Evolutionary conservation across 2,113 vertebrate genomes (phyloP), one percentile per base, ranked within the genome.

Genomic region (Poicephalus meyeri): DNA sequence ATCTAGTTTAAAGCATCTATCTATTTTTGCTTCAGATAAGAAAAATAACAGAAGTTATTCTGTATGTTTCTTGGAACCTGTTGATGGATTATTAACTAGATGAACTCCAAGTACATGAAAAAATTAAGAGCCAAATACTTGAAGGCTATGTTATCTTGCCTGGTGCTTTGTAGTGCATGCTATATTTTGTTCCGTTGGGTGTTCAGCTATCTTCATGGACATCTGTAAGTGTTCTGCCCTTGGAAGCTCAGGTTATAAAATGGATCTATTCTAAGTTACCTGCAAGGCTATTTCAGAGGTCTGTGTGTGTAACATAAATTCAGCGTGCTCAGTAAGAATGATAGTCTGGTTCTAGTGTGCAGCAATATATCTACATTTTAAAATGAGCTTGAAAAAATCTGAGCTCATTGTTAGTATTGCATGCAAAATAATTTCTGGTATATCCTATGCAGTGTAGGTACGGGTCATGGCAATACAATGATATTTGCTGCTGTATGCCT

Each of bases 401-500:
- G 1, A 63, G 20, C 46, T 76, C 3, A 0, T 63, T 84, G 77
- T 56, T 90, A 52, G 33, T 80, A 44, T 28, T 39, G 23, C 46
- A 41, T 24, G 16, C 58, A 69, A 83, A 92, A 71, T 47, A 65
- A 39, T 52, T 70, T 81, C 26, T 53, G 42, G 60, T 85, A 10
- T 35, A 68, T 81, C 13, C 31, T 78, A 5, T 89, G 73, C 60
- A 52, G 13, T 47, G 35, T 47, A 74, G 65, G 55, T 63, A n/a
- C 1, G 39, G 46, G 63, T 87, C 61, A 37, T 91, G 81, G 80
- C 88, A 82, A 89, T 87, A 96, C 92, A 93, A 87, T 93, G 68
- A 61, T 93, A 89, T 92, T 96, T 97, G 92, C 88, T 94, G 71
- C 68, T 90, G 79, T 95, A 56, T 94, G 91, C 83, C 80, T 76